Evolutionary conservation across 2,888 invertebrate species (phyloP), one percentile per base, ranked within the genome.

Genomic region (Artemia sinica): DNA sequence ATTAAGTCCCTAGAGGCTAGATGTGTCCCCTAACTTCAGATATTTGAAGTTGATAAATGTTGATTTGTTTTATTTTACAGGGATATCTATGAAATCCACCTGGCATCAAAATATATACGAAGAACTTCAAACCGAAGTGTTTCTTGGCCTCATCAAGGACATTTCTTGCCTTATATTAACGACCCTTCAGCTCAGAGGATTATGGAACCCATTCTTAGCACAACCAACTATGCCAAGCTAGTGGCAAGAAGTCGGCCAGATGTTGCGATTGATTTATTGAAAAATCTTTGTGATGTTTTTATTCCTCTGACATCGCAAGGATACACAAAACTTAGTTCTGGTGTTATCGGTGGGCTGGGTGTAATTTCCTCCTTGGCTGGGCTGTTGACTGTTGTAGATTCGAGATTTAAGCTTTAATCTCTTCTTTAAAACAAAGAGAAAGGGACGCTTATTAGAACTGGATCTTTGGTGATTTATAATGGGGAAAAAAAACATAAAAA

Each of bases 231-330:
- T 65, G 71, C 75, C 2, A 66, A 74, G 58, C 63, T 71, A 10
- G 73, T 73, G 67, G 74, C 75, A 66, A 71, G 74, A 14, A 75
- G 78, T 65, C 80, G 84, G 74, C 84, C 84, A 74, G 85, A 86
- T 77, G 80, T 93, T 11, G 81, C 88, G 70, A 81, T 91, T 72
- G 93, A 94, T 78, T 86, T 88, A 1, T 75, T 89, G 8, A 92
- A 91, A 77, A 93, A 94, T 80, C 79, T 83, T 10, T 90, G 90
- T 79, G 93, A 94, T 78, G 78, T 93, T 69, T 87, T 91, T 74
- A 87, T 94, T 75, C 93, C 93, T 0, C 78, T 93, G 71, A 85
- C 88, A 70, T 85, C 87, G 8, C 79, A 93, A 72, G 91, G 90
- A 1, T 85, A 87, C 75, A 82, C 86, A 0, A 86, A 85, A 73